A percentile compares a stretch with the other conserved stretches of the same genome.
Evolutionary conservation across 2,113 vertebrate genomes (phyloP).

Genomic region (Uria aalge): DNA sequence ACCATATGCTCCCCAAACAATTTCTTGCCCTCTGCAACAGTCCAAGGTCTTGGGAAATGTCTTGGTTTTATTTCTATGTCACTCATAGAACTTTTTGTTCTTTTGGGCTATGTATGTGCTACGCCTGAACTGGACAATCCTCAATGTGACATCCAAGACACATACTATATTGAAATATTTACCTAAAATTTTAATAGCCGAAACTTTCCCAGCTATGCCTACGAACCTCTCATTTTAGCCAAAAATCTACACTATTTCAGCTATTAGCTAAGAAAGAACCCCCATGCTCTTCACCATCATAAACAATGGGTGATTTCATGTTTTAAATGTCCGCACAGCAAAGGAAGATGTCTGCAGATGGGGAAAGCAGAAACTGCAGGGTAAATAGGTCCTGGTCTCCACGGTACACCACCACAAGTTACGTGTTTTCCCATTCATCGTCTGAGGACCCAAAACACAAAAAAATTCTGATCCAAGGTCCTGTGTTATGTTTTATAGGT

Average conservation of each 20-base stretch:
- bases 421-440: neutral
- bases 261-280: neutral
- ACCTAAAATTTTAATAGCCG: neutral
- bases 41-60: neutral
- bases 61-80: neutral
- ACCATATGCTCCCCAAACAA: neutral
- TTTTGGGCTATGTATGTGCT: neutral
- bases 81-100: neutral
- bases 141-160: neutral
- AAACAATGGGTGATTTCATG: neutral
- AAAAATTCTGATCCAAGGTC: neutral
- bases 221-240: neutral
- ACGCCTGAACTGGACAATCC: neutral
- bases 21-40: neutral
- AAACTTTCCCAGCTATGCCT: neutral
- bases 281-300: neutral
- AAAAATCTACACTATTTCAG: neutral
- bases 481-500: neutral
- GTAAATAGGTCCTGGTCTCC: neutral
- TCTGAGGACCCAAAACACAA: neutral
- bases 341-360: neutral
- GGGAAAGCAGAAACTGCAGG: neutral
- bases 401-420: neutral
- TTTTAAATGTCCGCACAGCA: neutral
- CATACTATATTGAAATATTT: neutral